Conservation (phyloP, 1,140 invertebrate genomes). For the Leptinotarsa defecta region DNA sequence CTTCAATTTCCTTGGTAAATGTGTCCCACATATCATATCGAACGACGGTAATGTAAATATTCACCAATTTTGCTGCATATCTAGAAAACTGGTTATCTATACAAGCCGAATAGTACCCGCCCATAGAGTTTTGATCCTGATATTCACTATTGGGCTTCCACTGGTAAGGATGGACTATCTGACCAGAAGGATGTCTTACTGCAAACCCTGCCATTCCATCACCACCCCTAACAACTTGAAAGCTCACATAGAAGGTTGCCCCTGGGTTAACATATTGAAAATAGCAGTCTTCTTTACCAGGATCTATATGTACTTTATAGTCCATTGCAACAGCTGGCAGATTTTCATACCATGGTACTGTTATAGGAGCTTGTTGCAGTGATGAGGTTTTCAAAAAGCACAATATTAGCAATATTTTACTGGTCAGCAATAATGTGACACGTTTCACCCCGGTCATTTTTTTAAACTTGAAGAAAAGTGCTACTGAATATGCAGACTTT, state of each 20-base stretch:
- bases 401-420: slow-evolving; percentile 14
- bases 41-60: slow-evolving; percentile 91
- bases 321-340: slow-evolving; percentile 91
- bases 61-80: slow-evolving; percentile 90
- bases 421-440: slow-evolving; percentile 1
- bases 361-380: slow-evolving; percentile 20
- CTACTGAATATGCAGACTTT: neutral
- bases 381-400: slow-evolving; percentile 7
- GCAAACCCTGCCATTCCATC: slow-evolving; percentile 92
- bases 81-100: slow-evolving; percentile 94
- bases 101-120: slow-evolving; percentile 91
- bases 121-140: slow-evolving; percentile 76
- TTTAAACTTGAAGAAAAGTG: neutral
- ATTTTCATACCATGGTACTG: slow-evolving; percentile 75
- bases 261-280: slow-evolving; percentile 89
- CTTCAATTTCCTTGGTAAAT: slow-evolving; percentile 87
- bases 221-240: slow-evolving; percentile 87
- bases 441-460: neutral
- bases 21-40: slow-evolving; percentile 93
- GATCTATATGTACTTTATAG: slow-evolving; percentile 91
- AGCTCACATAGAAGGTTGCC: slow-evolving; percentile 91
- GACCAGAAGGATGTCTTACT: slow-evolving; percentile 80
- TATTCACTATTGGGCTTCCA: slow-evolving; percentile 87
- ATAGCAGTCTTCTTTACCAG: slow-evolving; percentile 94
- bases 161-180: slow-evolving; percentile 86